phyloP scores from a whole-genome alignment of 2,797 vertebrate species.

The Spondyliosoma cantharus region DNA sequence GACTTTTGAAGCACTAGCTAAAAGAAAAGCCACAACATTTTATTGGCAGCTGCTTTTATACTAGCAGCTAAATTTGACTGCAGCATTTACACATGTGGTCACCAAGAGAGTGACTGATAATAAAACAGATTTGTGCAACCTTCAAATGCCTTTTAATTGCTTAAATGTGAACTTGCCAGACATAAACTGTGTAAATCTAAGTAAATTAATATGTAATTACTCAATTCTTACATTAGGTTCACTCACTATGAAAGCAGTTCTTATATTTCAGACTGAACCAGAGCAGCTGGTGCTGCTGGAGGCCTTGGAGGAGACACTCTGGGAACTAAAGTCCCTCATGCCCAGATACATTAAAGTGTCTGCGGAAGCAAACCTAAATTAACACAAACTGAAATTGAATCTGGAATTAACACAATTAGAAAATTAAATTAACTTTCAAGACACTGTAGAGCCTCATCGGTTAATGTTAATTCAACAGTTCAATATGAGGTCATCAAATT shows the following conservation, averaged over 20 bases:
- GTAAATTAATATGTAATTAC: too few relatives aligned
- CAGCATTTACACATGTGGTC: neutral
- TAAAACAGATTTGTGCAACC: neutral
- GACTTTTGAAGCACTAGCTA: too few relatives aligned
- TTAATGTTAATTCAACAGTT: slow-evolving; percentile 32
- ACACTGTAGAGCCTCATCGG: slow-evolving; percentile 9
- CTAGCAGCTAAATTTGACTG: neutral
- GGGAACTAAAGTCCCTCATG: slow-evolving; percentile 33
- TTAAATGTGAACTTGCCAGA: neutral
- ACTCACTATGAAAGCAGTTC: slow-evolving; percentile 17
- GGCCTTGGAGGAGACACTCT: slow-evolving; percentile 4
- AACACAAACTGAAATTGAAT: slow-evolving; percentile 31
- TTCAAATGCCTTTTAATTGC: neutral
- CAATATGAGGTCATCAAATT: slow-evolving; percentile 25
- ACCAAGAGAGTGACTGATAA: neutral
- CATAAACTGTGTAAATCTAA: neutral
- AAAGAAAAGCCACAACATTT: neutral
- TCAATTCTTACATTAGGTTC: neutral
- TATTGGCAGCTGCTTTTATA: neutral
- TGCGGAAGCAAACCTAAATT: slow-evolving; percentile 19
- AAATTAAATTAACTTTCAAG: slow-evolving; percentile 37
- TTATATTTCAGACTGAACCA: slow-evolving; percentile 7
- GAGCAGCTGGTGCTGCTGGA: neutral
- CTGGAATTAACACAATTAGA: slow-evolving; percentile 21
- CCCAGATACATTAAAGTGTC: neutral